These are phyloP conservation scores for Cinclus cinclus DNA, from an alignment of 2,113 vertebrate species.

Conservation along the genomic window DNA sequence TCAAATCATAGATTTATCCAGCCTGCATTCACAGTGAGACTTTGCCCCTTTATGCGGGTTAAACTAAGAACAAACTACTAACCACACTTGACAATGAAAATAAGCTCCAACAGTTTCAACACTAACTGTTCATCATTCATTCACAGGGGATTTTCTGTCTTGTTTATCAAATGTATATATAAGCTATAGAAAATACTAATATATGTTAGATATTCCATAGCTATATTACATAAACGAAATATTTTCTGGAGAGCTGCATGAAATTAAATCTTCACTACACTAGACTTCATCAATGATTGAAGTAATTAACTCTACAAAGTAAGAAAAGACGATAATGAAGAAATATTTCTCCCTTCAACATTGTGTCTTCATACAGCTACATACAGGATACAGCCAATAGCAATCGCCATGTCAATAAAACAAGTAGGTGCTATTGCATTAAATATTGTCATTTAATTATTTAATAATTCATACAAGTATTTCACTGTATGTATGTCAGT, in stretches of 20 bases:
- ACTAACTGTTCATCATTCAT: neutral
- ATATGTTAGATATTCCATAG: neutral
- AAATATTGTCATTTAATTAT: neutral
- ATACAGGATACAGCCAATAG: neutral
- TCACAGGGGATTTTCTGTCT: neutral
- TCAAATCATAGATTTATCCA: neutral
- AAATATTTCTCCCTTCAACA: neutral
- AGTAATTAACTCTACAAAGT: neutral
- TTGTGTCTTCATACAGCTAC: neutral
- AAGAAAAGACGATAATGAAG: neutral
- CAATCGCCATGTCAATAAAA: neutral
- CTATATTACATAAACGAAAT: neutral
- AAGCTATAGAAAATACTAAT: neutral
- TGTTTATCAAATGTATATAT: neutral
- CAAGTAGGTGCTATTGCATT: neutral
- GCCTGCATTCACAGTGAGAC: neutral
- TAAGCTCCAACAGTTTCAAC: neutral
- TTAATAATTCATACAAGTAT: neutral
- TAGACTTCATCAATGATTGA: neutral
- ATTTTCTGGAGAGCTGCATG: neutral
- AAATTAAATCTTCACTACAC: neutral
- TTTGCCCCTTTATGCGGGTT: neutral
- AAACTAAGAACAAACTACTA: neutral
- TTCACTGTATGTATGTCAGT: neutral
- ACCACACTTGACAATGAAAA: neutral